These are phyloP conservation scores for Drosophila trapezifrons DNA, from an alignment of 1,140 invertebrate species.

Conservation along the genomic window DNA sequence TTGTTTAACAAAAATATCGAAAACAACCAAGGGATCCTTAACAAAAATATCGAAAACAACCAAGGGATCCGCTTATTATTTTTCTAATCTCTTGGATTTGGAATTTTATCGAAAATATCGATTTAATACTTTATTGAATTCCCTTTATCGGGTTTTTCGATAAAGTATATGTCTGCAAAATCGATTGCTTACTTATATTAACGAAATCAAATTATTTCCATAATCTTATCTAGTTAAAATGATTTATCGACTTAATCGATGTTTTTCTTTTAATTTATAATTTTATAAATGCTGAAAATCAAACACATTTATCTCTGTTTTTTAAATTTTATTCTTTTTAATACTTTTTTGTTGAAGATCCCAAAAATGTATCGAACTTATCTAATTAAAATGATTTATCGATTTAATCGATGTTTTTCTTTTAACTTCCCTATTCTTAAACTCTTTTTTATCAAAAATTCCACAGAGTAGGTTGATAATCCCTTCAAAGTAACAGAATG, in stretches of 20 bases:
- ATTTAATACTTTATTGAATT: not conserved
- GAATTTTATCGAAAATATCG: not conserved
- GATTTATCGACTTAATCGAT: not conserved
- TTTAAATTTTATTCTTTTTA: too few species aligned
- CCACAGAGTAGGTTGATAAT: not conserved
- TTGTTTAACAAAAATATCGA: too few species aligned
- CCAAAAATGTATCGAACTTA: not conserved
- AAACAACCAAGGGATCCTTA: too few species aligned
- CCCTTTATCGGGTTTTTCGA: too few species aligned
- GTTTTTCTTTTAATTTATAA: not conserved
- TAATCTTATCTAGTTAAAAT: not conserved
- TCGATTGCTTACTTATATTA: not conserved
- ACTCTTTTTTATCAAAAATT: not conserved
- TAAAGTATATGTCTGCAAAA: not conserved
- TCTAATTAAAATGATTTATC: not conserved
- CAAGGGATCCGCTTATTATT: too few species aligned
- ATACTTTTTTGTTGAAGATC: too few species aligned
- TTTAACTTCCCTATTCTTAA: not conserved
- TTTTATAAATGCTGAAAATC: not conserved
- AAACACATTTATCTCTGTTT: too few species aligned
- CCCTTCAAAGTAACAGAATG: constrained; percentile 15
- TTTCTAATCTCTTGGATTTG: not conserved
- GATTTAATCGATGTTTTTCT: not conserved
- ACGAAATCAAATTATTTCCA: too few species aligned
- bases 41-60: too few species aligned